Percentiles rank a stretch among this genome's conserved stretches.
These are phyloP conservation scores for Pelobates cultripes DNA, from an alignment of 2,797 vertebrate species.

Conservation along the genomic window DNA sequence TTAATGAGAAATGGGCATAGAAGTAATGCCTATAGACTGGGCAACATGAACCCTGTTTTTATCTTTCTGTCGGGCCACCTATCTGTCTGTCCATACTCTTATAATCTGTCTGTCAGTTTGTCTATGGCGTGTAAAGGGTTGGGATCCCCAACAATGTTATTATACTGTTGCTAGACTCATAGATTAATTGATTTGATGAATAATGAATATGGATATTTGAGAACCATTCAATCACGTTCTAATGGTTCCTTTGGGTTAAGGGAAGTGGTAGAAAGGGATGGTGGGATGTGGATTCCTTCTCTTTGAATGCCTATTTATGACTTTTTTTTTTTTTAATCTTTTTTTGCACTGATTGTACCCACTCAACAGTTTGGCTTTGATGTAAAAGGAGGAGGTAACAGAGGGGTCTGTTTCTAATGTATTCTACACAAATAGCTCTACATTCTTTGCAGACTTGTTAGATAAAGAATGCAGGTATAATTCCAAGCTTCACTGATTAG, in stretches of 20 bases:
- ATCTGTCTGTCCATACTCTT: too few relatives aligned
- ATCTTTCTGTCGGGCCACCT: too few relatives aligned
- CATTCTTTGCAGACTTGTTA: background rate
- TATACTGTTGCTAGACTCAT: background rate
- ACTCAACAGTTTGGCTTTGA: background rate
- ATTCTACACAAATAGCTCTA: background rate
- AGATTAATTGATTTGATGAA: too few relatives aligned
- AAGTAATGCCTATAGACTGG: too few relatives aligned
- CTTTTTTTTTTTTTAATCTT: background rate
- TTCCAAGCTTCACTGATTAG: constrained; percentile 3
- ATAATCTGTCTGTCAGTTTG: too few relatives aligned
- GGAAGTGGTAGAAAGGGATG: too few relatives aligned
- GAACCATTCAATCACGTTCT: too few relatives aligned
- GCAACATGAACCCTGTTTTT: too few relatives aligned
- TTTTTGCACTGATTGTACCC: background rate
- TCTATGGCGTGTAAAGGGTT: background rate
- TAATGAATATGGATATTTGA: too few relatives aligned
- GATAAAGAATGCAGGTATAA: background rate
- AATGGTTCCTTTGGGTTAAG: too few relatives aligned
- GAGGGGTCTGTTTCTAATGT: background rate
- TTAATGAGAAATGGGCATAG: too few relatives aligned
- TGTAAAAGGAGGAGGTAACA: background rate
- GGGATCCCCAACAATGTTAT: background rate
- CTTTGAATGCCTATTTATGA: background rate
- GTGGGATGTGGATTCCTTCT: too few relatives aligned